Base-by-base conservation (phyloP, 2,888 invertebrate species). In the Lepidocyrtinus sp. region DNA sequence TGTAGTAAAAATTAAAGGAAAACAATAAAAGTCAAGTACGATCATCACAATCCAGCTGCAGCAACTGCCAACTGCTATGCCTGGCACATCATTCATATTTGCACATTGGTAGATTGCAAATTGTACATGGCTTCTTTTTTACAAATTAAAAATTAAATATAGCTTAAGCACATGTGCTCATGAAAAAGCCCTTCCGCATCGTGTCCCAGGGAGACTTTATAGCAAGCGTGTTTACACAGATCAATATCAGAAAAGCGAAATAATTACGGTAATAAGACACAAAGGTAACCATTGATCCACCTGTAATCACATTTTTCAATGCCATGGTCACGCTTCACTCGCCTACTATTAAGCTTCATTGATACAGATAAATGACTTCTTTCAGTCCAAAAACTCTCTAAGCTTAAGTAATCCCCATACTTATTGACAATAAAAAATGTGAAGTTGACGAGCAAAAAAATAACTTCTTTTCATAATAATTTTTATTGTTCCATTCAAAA, bases 301-400 rank as follows among this genome's bases (percentile, higher is more conserved):
- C 71, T 71, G 70, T 24, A 59, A 77, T 77, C 45, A 59, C n/a
- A 19, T 25, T 75, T 55, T 77, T 50, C 78, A 78, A 78, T 78
- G 78, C 50, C 78, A 78, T 73, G 78, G 78, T 63, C 73, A 78
- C 73, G 78, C 73, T 73, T 73, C 67, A 78, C 64, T 73, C 59
- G 63, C 63, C 55, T 68, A 67, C 63, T 78, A 67, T 72, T 68
- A 68, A 55, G n/a, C 12, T 9, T 27, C 45, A 72, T 72, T 72
- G 25, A 46, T 25, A n/a, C 3, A 65, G 17, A 72, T 62, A 67
- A 27, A 65, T 45, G 26, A 65, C 15, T 26, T 55, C 15, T 22
- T 19, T 36, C 45, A 22, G 15, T 36, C 15, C 15, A 50, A 9
- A 50, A 36, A 36, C 36, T 12, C 36, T 36, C 36, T 36, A n/a